Conservation (phyloP, 2,113 vertebrate species). For the Oenanthe oenanthe region DNA sequence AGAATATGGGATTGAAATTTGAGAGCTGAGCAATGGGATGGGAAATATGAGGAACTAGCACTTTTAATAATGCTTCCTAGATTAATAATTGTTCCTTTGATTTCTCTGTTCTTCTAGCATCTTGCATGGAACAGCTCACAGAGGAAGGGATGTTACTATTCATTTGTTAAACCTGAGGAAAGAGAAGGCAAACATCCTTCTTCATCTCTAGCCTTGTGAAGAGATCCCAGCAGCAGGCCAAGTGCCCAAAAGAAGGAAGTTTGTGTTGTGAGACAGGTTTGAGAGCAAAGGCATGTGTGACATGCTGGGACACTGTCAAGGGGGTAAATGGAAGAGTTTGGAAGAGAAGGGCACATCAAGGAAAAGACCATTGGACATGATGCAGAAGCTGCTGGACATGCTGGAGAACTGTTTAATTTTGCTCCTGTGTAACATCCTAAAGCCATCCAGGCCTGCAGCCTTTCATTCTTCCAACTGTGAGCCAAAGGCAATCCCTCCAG, state of each 20-base stretch:
- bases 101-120: conserved; percentile 51
- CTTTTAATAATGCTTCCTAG: background rate
- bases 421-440: background rate
- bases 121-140: background rate
- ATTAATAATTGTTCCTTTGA: conserved; percentile 19
- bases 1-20: background rate
- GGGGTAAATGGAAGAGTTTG: background rate
- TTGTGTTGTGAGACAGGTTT: background rate
- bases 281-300: background rate
- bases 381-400: background rate
- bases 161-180: background rate
- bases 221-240: background rate
- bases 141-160: background rate
- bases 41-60: background rate
- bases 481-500: background rate
- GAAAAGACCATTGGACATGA: background rate
- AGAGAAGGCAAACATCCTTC: background rate
- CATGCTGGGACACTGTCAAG: background rate
- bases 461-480: background rate
- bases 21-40: background rate
- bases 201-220: conserved; percentile 15
- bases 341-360: background rate
- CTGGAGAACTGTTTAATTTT: conserved; percentile 1
- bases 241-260: background rate
- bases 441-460: background rate